Conservation (phyloP, 2,888 invertebrate genomes). For the Lysandra coridon region DNA sequence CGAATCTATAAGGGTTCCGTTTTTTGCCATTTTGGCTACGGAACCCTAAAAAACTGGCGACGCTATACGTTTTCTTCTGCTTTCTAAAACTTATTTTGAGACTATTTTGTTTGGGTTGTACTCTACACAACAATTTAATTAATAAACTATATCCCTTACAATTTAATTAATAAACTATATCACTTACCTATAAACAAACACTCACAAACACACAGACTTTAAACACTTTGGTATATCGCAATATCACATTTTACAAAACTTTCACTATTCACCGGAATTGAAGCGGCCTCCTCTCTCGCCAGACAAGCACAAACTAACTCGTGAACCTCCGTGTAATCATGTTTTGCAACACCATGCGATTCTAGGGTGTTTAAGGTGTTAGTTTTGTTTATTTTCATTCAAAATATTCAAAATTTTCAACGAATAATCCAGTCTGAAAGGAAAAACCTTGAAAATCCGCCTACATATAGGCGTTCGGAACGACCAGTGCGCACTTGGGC, state of each 20-base stretch:
- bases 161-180: background rate
- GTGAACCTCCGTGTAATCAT: background rate
- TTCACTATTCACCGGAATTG: background rate
- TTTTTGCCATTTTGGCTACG: too few species aligned
- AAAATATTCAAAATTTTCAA: background rate
- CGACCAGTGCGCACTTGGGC: background rate
- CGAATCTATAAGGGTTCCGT: too few species aligned
- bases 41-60: too few species aligned
- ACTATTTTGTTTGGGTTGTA: background rate
- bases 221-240: background rate
- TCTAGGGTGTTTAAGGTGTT: background rate
- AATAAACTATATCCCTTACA: background rate
- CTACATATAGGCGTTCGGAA: background rate
- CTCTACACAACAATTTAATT: background rate
- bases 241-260: background rate
- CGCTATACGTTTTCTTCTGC: too few species aligned
- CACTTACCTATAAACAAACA: background rate
- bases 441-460: conserved; percentile 1
- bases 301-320: background rate
- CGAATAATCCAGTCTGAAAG: background rate
- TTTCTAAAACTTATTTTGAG: background rate
- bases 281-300: background rate
- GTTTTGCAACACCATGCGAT: background rate
- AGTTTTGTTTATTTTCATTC: background rate
- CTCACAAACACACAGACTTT: background rate